Evolutionary conservation across 2,888 invertebrate species (phyloP), one percentile per base, ranked within the genome.

Genomic region (Polyommatus icarus): DNA sequence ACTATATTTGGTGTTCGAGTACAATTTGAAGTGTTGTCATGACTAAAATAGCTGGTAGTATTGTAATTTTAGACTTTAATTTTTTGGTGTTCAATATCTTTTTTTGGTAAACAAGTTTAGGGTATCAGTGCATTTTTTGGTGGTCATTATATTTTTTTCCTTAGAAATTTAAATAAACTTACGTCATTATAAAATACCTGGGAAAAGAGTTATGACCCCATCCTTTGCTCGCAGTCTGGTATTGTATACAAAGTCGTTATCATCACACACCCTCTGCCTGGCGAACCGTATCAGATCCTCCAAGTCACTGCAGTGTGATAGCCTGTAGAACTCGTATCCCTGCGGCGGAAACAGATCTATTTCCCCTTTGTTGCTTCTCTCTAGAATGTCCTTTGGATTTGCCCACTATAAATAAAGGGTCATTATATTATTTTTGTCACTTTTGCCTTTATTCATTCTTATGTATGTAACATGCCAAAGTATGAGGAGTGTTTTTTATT

Each of bases 261-360:
- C 96, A 76, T 91, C 85, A 76, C 87, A 86, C 76, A 95, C 95
- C 59, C 96, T 94, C 18, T 95, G 85, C 67, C 90, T 86, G 1
- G 96, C 95, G 88, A 96, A 96, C 61, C 92, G 83, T 10, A 95
- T 84, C 36, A 98, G 88, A 77, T 95, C 85, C 3, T 96, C 94
- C 76, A 96, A 87, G 75, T 95, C 92, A 7, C 87, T 84, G 81
- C 96, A 95, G 80, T 95, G 94, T 0, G 94, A 87, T 36, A 97
- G 89, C 76, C 96, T 94, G 15, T 94, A 93, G 1, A 97, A 87
- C 90, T 98, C 98, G 86, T 97, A 97, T 76, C 95, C 88, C 88
- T 98, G 98, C 0, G 98, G 98, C 2, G 97, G 96, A 75, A 96
- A 96, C 18, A 98, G 84, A 78, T 89, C 85, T 32, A 95, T 84